These are phyloP conservation scores for Melanotaenia duboulayi DNA, from an alignment of 2,113 vertebrate species.

Conservation along the genomic window DNA sequence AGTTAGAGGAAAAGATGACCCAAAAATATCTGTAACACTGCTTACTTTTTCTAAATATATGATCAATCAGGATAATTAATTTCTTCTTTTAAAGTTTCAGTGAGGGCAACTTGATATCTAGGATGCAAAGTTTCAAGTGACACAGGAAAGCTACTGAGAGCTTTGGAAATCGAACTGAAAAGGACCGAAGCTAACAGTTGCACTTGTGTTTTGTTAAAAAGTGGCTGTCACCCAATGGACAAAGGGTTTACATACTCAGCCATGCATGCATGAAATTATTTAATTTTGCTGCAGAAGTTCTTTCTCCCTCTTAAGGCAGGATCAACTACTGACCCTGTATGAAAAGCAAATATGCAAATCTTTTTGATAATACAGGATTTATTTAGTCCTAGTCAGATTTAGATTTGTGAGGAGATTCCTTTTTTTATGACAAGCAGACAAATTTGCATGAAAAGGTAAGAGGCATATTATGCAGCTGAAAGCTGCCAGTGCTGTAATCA, in stretches of 20 bases:
- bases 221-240: conserved; percentile 41
- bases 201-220: conserved; percentile 9
- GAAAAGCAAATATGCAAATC: conserved; percentile 15
- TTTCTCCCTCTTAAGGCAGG: not conserved
- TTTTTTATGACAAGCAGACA: conserved; percentile 1
- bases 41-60: too few relatives aligned
- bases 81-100: not conserved
- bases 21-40: not conserved
- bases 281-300: conserved; percentile 3
- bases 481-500: conserved; percentile 32
- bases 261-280: conserved; percentile 4
- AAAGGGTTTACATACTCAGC: conserved; percentile 34
- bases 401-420: conserved; percentile 6
- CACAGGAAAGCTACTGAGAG: not conserved
- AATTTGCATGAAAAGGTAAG: conserved; percentile 9
- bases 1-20: not conserved
- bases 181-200: not conserved
- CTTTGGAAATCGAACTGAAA: not conserved
- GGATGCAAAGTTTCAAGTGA: not conserved
- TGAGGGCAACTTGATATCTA: not conserved
- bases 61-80: not conserved
- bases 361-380: conserved; percentile 1
- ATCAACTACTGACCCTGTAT: not conserved
- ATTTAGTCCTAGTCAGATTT: conserved; percentile 11
- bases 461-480: not conserved